These are phyloP conservation scores for Leiothrix lutea DNA, from an alignment of 2,113 vertebrate species.

Conservation along the genomic window DNA sequence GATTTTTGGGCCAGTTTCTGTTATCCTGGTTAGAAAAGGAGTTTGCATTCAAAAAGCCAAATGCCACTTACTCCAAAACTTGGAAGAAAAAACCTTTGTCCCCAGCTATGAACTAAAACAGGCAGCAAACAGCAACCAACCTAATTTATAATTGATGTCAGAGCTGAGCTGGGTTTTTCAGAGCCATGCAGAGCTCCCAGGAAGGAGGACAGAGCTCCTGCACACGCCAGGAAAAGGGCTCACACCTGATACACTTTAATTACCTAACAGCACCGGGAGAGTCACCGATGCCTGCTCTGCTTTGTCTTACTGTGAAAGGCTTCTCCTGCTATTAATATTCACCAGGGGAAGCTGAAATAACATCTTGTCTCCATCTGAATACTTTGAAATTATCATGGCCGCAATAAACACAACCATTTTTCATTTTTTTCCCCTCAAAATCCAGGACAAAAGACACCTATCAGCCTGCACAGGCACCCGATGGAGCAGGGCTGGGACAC, in stretches of 20 bases:
- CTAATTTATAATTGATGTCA: neutral
- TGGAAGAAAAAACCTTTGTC: accelerated
- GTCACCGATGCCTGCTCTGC: neutral
- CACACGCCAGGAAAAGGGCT: neutral
- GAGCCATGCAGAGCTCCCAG: neutral
- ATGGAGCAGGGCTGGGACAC: neutral
- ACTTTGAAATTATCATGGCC: neutral
- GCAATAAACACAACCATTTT: neutral
- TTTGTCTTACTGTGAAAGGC: neutral
- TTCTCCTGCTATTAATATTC: constrained; percentile 28
- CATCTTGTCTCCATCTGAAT: neutral
- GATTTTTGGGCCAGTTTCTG: accelerated
- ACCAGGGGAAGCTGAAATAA: constrained; percentile 4
- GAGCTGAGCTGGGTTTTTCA: neutral
- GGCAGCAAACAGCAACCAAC: neutral
- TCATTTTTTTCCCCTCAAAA: neutral
- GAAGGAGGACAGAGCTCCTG: neutral
- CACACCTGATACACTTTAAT: neutral
- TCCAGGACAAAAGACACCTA: neutral
- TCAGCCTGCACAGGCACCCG: neutral
- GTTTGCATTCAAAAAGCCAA: neutral
- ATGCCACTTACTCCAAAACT: neutral
- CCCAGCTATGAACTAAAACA: neutral
- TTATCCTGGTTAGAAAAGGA: accelerated
- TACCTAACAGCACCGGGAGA: neutral